Conservation (phyloP, 2,113 vertebrate species). For the Lucifuga dentata region DNA sequence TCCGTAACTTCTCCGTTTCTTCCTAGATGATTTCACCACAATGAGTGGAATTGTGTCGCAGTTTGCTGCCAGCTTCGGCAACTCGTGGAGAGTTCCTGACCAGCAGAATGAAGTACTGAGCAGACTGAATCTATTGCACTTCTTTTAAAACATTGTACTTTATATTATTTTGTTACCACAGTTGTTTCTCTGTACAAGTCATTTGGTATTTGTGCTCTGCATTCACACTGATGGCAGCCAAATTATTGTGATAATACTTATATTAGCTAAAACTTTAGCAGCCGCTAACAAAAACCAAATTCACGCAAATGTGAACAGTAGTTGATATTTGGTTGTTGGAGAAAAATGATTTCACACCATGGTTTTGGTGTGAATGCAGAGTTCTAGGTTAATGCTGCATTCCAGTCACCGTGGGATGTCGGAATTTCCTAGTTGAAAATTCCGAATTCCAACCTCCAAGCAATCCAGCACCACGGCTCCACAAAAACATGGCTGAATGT, state of each 20-base stretch:
- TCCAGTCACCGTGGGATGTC: no score
- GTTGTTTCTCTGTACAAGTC: not conserved
- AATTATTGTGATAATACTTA: no score
- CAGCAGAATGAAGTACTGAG: slow-evolving; percentile 74
- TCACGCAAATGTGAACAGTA: no score
- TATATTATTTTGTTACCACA: not conserved
- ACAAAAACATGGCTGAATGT: no score
- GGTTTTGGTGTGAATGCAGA: not conserved
- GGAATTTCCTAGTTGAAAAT: no score
- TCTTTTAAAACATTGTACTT: not conserved
- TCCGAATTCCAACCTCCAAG: no score
- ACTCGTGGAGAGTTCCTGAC: slow-evolving; percentile 88
- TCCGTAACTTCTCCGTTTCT: not conserved
- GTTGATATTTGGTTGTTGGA: no score
- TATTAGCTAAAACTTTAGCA: no score
- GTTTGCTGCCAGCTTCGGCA: slow-evolving; percentile 87
- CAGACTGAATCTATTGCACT: not conserved
- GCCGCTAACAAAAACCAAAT: no score
- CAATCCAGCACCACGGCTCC: no score
- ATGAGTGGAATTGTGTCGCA: slow-evolving; percentile 73
- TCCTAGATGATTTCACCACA: slow-evolving; percentile 84
- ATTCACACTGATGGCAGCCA: not conserved
- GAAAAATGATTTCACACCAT: no score
- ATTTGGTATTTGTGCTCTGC: not conserved
- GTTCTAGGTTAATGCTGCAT: not conserved